A percentile compares a stretch with the other conserved stretches of the same genome.
phyloP scores from a whole-genome alignment of 1,140 invertebrate species.

The Ridgeia piscesae region DNA sequence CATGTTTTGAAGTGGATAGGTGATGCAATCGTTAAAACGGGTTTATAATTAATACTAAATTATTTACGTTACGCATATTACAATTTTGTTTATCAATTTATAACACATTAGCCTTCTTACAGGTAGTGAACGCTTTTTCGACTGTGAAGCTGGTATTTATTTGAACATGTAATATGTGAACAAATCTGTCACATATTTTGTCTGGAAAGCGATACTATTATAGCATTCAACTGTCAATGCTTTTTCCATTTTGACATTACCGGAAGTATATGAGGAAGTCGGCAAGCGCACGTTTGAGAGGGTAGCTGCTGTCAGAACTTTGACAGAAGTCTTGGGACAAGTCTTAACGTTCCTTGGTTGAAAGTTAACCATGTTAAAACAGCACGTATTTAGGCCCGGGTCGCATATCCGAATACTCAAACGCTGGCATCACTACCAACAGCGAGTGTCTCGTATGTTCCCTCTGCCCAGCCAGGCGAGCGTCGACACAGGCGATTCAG shows the following conservation, averaged over 20 bases:
- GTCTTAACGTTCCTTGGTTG: neutral
- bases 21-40: neutral
- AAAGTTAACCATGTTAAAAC: neutral
- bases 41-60: neutral
- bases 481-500: neutral
- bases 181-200: neutral
- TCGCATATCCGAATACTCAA: neutral
- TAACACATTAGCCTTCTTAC: neutral
- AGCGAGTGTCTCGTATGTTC: neutral
- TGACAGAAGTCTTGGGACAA: too few relatives aligned
- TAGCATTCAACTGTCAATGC: neutral
- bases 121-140: neutral
- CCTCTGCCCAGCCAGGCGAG: neutral
- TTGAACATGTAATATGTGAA: neutral
- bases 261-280: neutral
- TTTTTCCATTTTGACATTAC: neutral
- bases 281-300: neutral
- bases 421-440: neutral
- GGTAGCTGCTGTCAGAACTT: neutral
- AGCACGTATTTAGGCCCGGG: neutral
- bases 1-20: neutral
- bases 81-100: neutral
- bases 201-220: neutral
- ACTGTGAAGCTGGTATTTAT: neutral
- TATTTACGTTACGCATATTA: neutral